Evolutionary conservation across 2,888 invertebrate species (phyloP), one percentile per base, ranked within the genome.

Genomic region (Polyommatus iphigenia): DNA sequence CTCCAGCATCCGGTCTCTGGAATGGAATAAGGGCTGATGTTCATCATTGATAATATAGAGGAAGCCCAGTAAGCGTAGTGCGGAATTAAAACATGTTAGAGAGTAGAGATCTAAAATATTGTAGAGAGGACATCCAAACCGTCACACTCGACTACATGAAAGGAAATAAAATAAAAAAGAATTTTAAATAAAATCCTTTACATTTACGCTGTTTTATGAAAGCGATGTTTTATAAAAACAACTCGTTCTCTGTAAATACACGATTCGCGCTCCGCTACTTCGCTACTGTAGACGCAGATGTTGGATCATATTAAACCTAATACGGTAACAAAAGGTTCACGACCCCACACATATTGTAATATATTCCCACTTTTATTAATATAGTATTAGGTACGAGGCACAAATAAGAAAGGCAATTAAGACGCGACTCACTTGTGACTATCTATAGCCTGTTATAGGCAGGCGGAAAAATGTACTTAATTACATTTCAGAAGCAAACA

Each of bases 261-360:
- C 67, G 29, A 41, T 41, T 72, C 72, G 18, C 36, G 72, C 41
- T 72, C 72, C 72, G 41, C 41, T 72, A n/a, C 41, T 72, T 41
- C 7, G 72, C 41, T 41, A 36, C 41, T 72, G 72, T 41, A 72
- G 72, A 72, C 41, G 41, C 72, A 72, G 72, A 72, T 72, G 72
- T 72, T 72, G 72, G 41, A 72, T 36, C 71, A 71, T 41, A 72
- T 72, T 72, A 72, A 72, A 72, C 41, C 36, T 72, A 72, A 41
- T 72, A 72, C 20, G 72, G 72, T 72, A 72, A 72, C 72, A 72
- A 72, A 72, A 20, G 72, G 36, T 72, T 72, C 41, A 10, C 6
- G 36, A 71, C 36, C 72, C 71, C 18, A 36, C 29, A 71, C 71
- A 46, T 41, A 18, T 15, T 36, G 36, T 36, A 5, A 71, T 41